Conservation (phyloP, 2,113 vertebrate species). For the Triplophysa rosa region DNA sequence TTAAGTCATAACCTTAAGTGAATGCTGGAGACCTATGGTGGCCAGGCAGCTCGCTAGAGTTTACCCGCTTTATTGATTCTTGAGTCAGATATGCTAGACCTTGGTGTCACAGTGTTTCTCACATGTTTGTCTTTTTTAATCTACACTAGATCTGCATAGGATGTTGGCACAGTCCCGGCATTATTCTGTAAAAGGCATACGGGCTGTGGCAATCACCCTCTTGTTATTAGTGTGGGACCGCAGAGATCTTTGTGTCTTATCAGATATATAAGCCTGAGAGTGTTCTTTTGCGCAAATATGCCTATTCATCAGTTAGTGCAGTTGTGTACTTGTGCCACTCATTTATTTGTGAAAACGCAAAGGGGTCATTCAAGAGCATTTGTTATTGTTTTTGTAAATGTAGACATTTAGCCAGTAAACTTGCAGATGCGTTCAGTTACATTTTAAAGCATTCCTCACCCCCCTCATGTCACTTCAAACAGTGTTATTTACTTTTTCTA, state of each 20-base stretch:
- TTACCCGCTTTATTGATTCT: slow-evolving; percentile 36
- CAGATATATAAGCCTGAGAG: slow-evolving; percentile 1
- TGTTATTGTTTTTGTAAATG: neutral
- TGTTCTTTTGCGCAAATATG: slow-evolving; percentile 9
- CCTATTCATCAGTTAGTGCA: neutral
- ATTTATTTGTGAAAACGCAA: neutral
- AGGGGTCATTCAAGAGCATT: neutral
- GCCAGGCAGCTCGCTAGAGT: neutral
- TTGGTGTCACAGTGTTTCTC: slow-evolving; percentile 5
- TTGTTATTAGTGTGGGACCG: slow-evolving; percentile 31
- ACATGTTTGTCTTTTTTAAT: slow-evolving; percentile 4
- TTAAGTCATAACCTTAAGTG: slow-evolving; percentile 23
- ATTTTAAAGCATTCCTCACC: neutral
- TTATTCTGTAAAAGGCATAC: neutral
- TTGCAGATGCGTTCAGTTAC: neutral
- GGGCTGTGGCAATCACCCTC: slow-evolving; percentile 5
- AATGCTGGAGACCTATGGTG: neutral
- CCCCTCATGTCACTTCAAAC: too few species aligned
- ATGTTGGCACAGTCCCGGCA: slow-evolving; percentile 10
- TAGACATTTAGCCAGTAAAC: neutral
- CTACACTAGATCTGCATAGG: neutral
- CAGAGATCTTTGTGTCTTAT: slow-evolving; percentile 8
- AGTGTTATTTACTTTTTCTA: too few species aligned
- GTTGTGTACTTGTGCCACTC: neutral
- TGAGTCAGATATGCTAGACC: slow-evolving; percentile 6